Conservation (phyloP, 2,888 invertebrate genomes). For the Coelopa pilipes region DNA sequence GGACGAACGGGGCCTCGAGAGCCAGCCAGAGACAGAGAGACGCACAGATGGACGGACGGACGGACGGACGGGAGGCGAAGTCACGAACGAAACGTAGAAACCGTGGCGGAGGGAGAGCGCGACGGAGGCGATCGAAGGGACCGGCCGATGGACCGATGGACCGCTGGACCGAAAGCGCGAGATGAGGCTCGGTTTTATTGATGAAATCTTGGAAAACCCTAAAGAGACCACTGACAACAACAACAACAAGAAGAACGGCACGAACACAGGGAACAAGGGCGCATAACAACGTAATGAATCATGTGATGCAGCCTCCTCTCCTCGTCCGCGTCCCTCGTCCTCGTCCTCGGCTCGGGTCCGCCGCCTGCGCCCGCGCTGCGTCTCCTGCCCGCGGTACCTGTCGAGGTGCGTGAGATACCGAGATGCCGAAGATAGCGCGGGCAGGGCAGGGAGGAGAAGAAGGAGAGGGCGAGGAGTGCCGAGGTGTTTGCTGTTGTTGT, state of each 20-base stretch:
- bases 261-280: not conserved
- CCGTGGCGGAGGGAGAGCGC: no score
- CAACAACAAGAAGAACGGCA: conserved; percentile 11
- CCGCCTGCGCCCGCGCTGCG: not conserved
- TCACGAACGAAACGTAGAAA: conserved; percentile 9
- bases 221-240: conserved; percentile 31
- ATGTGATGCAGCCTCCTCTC: conserved; percentile 24
- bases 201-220: conserved; percentile 46
- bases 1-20: not conserved
- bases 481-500: not conserved
- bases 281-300: conserved; percentile 31
- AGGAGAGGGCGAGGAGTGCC: not conserved
- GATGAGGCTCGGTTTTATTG: conserved; percentile 42
- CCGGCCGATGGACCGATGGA: no score
- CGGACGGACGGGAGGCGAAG: conserved; percentile 12
- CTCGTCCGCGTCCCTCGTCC: not conserved
- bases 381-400: conserved; percentile 1
- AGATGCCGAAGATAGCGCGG: conserved; percentile 7
- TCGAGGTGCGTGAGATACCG: not conserved
- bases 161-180: not conserved
- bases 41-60: not conserved
- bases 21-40: not conserved
- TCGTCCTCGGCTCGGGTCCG: not conserved
- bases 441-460: not conserved
- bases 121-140: no score